These are phyloP conservation scores for Crocuta crocuta DNA, from an alignment of 2,113 vertebrate genomes.

Conservation along the genomic window DNA sequence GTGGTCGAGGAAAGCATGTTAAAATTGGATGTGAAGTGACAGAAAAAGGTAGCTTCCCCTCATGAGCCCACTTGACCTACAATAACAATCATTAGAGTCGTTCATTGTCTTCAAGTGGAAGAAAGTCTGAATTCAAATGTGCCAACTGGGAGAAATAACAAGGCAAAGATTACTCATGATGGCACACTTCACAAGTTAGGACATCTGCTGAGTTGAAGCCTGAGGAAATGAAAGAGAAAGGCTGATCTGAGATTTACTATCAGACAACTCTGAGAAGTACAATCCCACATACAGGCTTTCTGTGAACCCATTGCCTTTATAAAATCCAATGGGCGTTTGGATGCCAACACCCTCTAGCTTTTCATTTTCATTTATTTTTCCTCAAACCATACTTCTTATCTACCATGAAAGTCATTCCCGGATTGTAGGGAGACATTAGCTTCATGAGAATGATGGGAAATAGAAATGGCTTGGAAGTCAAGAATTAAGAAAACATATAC, in stretches of 20 bases:
- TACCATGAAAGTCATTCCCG: background rate
- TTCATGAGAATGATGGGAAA: background rate
- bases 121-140: background rate
- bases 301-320: background rate
- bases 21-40: background rate
- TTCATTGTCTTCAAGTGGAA: background rate
- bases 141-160: background rate
- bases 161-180: background rate
- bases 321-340: background rate
- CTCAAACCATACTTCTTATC: background rate
- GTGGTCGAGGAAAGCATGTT: background rate
- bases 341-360: background rate
- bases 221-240: background rate
- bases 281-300: background rate
- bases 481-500: background rate
- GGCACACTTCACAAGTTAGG: background rate
- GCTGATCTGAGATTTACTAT: background rate
- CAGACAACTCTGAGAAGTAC: background rate
- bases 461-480: background rate
- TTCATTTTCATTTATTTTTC: background rate
- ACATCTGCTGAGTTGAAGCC: background rate
- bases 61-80: background rate
- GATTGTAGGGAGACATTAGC: background rate
- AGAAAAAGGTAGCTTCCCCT: background rate
- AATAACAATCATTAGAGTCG: background rate